Conservation (phyloP, 2,888 invertebrate species). For the Macrophya alboannulata region DNA sequence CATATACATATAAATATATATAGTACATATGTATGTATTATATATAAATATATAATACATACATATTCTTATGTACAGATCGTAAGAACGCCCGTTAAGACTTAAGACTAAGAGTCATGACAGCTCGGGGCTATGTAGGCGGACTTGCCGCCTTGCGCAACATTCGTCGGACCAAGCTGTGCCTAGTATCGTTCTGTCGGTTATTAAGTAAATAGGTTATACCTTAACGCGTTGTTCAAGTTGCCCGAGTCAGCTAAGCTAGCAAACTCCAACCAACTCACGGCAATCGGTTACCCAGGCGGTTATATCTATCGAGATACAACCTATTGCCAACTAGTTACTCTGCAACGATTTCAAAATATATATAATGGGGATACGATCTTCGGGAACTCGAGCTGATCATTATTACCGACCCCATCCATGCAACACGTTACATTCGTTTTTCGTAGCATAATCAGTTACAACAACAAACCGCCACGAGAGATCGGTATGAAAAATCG, state of each 20-base stretch:
- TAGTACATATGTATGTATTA: constrained; percentile 16
- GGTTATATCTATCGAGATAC: constrained; percentile 27
- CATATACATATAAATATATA: constrained; percentile 30
- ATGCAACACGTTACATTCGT: constrained; percentile 17
- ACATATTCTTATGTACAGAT: background rate
- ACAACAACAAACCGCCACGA: background rate
- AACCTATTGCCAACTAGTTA: constrained; percentile 36
- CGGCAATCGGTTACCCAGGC: constrained; percentile 27
- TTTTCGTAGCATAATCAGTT: background rate
- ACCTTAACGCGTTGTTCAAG: constrained; percentile 51
- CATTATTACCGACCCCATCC: background rate
- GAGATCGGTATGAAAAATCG: background rate
- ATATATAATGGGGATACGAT: constrained; percentile 14
- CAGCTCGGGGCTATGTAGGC: constrained; percentile 76
- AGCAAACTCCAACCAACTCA: constrained; percentile 29
- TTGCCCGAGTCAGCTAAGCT: constrained; percentile 35
- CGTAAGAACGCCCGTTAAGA: constrained; percentile 38
- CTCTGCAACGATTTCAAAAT: constrained; percentile 40
- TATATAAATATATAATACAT: constrained; percentile 49
- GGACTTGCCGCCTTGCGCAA: constrained; percentile 72
- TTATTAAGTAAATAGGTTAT: constrained; percentile 70
- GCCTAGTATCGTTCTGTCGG: constrained; percentile 63
- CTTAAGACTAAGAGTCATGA: constrained; percentile 65
- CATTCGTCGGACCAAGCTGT: constrained; percentile 60
- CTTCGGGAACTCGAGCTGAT: constrained; percentile 20